These are phyloP conservation scores for Phallusia fumigata DNA, from an alignment of 23 tunicate species.

Conservation along the genomic window DNA sequence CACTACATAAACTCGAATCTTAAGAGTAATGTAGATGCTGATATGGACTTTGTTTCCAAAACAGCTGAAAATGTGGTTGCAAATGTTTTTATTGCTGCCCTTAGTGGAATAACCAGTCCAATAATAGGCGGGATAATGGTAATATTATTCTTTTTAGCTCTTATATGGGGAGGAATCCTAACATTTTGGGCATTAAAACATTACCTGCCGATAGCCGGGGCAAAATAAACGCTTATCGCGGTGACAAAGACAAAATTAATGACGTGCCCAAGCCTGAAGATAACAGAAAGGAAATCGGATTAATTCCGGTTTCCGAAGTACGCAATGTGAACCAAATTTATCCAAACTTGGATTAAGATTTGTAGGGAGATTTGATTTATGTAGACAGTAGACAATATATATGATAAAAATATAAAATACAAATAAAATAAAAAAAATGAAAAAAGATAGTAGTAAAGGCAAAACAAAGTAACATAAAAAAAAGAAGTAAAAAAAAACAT, in stretches of 20 bases:
- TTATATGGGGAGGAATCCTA: background rate
- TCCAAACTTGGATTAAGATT: background rate
- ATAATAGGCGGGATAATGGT: background rate
- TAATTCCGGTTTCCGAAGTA: background rate
- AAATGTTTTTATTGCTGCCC: constrained; percentile 7
- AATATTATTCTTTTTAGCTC: background rate
- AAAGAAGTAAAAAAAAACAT: no score
- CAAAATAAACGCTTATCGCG: background rate
- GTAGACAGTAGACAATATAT: no score
- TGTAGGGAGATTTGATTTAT: background rate
- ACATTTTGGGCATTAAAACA: background rate
- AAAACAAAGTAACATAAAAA: no score
- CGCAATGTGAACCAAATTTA: background rate
- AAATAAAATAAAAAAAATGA: no score
- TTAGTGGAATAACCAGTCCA: background rate
- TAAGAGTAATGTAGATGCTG: constrained; percentile 4
- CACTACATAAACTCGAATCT: background rate
- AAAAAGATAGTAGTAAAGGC: no score
- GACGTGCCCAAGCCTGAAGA: background rate
- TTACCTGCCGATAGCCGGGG: constrained; percentile 4
- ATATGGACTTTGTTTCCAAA: background rate
- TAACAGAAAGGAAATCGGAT: background rate
- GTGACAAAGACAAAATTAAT: background rate
- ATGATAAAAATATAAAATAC: no score
- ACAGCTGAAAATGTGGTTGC: background rate